Evolutionary conservation across 2,888 invertebrate species (phyloP).

Genomic region (Stenolophus ochropezus): DNA sequence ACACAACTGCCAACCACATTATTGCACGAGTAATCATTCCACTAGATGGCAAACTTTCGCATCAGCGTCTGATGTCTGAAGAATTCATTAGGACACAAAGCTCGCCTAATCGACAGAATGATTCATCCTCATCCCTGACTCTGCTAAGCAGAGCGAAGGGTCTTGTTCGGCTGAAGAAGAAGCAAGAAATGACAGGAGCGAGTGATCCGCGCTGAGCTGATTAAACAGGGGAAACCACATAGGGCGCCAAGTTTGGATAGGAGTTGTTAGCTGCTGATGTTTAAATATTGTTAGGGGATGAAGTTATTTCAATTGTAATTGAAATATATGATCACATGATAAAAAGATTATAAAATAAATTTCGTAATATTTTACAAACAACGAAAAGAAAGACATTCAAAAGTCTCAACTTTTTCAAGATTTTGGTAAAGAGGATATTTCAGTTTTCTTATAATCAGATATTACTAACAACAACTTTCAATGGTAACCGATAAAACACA

Average conservation of each 20-base stretch:
- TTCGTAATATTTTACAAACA: neutral
- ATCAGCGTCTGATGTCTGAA: slow-evolving; percentile 17
- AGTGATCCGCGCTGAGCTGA: neutral
- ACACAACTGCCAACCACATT: neutral
- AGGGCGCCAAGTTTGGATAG: neutral
- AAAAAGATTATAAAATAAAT: neutral
- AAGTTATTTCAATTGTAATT: neutral
- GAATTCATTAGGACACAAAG: slow-evolving; percentile 48
- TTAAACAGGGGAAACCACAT: neutral
- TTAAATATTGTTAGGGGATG: neutral
- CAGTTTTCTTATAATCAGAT: too few species aligned
- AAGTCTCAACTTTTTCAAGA: too few species aligned
- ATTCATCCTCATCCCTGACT: slow-evolving; percentile 40
- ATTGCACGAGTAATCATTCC: slow-evolving; percentile 30
- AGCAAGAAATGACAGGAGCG: neutral
- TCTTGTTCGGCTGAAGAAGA: neutral
- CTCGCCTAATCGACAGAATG: slow-evolving; percentile 38
- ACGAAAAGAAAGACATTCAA: neutral
- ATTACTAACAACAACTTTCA: too few species aligned
- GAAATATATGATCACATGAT: neutral
- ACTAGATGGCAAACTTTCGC: slow-evolving; percentile 34
- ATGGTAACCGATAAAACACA: too few species aligned
- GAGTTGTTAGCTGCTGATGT: neutral
- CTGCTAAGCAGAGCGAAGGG: slow-evolving; percentile 9
- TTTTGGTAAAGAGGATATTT: too few species aligned